Base-by-base conservation (phyloP, 2,113 vertebrate genomes). In the Rhynchomys soricoides region DNA sequence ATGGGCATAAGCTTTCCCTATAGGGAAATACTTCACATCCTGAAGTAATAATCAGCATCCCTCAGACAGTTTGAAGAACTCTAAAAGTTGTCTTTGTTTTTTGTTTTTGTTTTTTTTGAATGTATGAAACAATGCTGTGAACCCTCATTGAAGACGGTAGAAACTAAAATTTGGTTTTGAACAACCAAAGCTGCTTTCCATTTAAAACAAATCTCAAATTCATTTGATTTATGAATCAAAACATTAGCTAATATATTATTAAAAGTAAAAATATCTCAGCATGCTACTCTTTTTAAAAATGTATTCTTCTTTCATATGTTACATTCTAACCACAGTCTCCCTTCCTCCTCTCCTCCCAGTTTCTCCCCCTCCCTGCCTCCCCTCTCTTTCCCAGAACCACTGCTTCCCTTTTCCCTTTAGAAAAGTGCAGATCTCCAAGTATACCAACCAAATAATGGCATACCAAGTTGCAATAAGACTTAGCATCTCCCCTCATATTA, bases 191-290 rank as follows among this genome's bases (percentile, higher is more conserved):
- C 37, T 68, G 75, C n/a, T 74, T 50, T 40, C 22, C 26, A 24
- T 10, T 16, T 85, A 57, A 93, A 95, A 93, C 22, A 26, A 15
- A 50, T 71, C 37, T 96, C 40, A 91, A 74, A 0, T 92, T 40
- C 48, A 50, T 52, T 74, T 74, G 64, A 40, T 59, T 94, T n/a
- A 45, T 64, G 31, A 71, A 64, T 64, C 3, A 37, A 89, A 91
- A 74, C 45, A 73, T 70, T 89, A 91, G 92, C 62, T 78, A 74
- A 73, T 17, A 3, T 77, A 43, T 5, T 86, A 74, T 10, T 90
- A 73, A 86, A 95, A 68, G 43, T 81, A 86, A 40, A 86, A 86
- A 13, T 68, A 89, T 66, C 90, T 73, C 13, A 74, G 50, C 34
- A 6, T 75, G 10, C 52, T 90, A 79, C 31, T 70, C 2, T 83